phyloP scores from a whole-genome alignment of 2,113 vertebrate species.

The Craseonycteris thonglongyai region DNA sequence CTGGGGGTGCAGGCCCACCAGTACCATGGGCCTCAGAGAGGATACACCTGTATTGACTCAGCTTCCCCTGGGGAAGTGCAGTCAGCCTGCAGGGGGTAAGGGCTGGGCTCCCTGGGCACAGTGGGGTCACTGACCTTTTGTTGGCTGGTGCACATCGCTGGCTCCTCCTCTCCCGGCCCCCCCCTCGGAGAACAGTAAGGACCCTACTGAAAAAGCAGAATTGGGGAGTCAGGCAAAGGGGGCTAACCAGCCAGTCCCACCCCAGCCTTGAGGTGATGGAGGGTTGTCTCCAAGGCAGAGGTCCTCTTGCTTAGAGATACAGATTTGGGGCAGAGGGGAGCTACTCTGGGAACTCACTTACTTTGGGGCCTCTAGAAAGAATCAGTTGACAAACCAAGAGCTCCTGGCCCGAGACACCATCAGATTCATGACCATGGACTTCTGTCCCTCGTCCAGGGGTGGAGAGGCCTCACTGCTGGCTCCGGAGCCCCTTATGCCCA shows the following conservation, averaged over 20 bases:
- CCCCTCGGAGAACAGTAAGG: slow-evolving; percentile 79
- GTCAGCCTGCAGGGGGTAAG: background rate
- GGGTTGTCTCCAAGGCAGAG: background rate
- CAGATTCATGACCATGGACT: background rate
- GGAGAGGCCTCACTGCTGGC: background rate
- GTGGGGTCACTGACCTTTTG: slow-evolving; percentile 74
- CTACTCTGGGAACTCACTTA: background rate
- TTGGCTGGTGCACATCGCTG: slow-evolving; percentile 74
- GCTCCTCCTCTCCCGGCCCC: slow-evolving; percentile 78
- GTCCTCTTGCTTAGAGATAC: background rate
- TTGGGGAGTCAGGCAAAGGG: slow-evolving; percentile 67
- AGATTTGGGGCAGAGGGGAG: background rate
- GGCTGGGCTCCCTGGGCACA: background rate
- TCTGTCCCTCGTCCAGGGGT: background rate
- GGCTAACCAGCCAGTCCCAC: slow-evolving; percentile 35
- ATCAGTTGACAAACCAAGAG: background rate
- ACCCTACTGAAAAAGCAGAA: slow-evolving; percentile 79
- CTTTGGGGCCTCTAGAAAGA: background rate
- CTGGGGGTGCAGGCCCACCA: background rate
- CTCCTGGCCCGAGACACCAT: background rate
- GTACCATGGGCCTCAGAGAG: background rate
- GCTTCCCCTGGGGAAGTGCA: background rate
- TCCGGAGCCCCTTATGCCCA: background rate
- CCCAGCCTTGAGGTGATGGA: slow-evolving; percentile 41
- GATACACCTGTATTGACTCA: background rate